Evolutionary conservation across 2,113 vertebrate species (phyloP).

Genomic region (Hucho hucho): DNA sequence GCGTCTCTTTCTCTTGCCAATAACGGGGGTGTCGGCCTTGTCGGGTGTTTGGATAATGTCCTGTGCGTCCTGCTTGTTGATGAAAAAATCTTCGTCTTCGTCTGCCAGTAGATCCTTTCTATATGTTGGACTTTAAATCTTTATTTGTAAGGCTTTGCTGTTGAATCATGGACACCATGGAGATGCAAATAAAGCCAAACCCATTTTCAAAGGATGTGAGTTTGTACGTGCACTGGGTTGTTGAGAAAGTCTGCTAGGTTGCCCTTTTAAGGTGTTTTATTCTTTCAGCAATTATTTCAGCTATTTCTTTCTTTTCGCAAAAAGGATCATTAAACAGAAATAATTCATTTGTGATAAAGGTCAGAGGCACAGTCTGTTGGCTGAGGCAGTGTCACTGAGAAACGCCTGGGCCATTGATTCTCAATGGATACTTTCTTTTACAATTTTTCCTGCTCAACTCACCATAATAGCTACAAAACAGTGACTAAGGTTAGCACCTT

Average conservation of each 20-base stretch:
- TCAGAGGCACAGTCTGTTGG: conserved; percentile 64
- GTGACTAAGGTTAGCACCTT: conserved; percentile 55
- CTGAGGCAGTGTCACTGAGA: conserved; percentile 30
- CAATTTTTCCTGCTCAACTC: conserved; percentile 37
- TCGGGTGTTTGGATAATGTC: too few species aligned
- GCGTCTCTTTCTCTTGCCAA: too few species aligned
- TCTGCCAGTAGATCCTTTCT: conserved; percentile 35
- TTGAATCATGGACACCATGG: conserved; percentile 14
- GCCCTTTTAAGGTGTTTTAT: not conserved
- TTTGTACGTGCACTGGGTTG: conserved; percentile 31
- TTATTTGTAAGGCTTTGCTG: conserved; percentile 35
- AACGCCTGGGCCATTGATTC: conserved; percentile 28
- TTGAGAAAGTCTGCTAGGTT: conserved; percentile 28
- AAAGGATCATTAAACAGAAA: conserved; percentile 72
- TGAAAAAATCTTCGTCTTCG: too few species aligned
- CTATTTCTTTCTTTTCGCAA: conserved; percentile 57
- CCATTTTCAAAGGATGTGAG: conserved; percentile 44
- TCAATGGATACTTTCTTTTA: conserved; percentile 21
- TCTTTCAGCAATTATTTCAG: conserved; percentile 53
- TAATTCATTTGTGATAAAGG: conserved; percentile 73
- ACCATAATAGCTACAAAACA: conserved; percentile 14
- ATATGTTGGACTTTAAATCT: conserved; percentile 21
- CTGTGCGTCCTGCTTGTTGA: too few species aligned
- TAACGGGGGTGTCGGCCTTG: too few species aligned
- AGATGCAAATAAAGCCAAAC: conserved; percentile 40